These are phyloP conservation scores for Petrolisthes cinctipes DNA, from an alignment of 2,888 invertebrate species.

Conservation along the genomic window DNA sequence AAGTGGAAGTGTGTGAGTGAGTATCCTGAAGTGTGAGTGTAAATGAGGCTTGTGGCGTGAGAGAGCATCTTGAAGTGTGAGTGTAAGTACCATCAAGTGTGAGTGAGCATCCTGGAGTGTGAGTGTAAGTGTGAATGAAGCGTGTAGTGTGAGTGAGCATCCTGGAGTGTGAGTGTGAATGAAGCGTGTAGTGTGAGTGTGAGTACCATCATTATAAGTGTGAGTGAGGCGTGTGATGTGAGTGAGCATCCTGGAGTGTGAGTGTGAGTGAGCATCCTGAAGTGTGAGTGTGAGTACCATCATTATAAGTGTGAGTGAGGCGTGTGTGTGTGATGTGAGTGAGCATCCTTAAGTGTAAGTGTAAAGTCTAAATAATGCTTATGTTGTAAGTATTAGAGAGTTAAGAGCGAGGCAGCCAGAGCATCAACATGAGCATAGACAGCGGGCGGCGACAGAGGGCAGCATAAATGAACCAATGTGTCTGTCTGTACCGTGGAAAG, in stretches of 20 bases:
- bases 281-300: neutral
- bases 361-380: neutral
- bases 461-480: neutral
- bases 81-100: neutral
- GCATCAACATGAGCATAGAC: neutral
- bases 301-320: conserved; percentile 5
- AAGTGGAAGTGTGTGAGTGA: neutral
- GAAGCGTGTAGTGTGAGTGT: neutral
- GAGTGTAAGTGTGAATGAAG: neutral
- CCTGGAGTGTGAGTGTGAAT: neutral
- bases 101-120: neutral
- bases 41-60: too few relatives aligned
- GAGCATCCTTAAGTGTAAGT: neutral
- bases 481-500: conserved; percentile 43
- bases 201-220: neutral
- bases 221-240: neutral
- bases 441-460: neutral
- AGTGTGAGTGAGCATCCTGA: neutral
- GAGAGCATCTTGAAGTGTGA: neutral
- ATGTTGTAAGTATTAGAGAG: neutral
- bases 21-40: neutral
- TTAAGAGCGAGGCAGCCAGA: neutral
- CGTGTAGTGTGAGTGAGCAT: neutral
- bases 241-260: neutral
- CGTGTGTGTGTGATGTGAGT: neutral